Evolutionary conservation across 2,113 vertebrate genomes (phyloP).

Genomic region (Delphinapterus leucas): DNA sequence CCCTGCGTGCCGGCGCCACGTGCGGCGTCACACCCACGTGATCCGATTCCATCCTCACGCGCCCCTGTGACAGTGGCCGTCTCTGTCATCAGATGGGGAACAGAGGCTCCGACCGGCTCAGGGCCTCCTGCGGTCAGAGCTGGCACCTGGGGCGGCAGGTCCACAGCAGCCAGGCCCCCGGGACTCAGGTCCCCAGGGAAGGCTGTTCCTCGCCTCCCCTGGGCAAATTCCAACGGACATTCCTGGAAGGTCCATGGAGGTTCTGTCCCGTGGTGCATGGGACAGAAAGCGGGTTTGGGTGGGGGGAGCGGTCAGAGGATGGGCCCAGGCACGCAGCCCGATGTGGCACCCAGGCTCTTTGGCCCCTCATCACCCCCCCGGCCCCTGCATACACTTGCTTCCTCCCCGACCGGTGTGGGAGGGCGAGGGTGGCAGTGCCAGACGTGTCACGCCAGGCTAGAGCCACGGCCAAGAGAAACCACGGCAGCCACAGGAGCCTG

Average conservation of each 20-base stretch:
- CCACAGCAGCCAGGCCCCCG: background rate
- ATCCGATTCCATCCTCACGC: background rate
- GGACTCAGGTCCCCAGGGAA: background rate
- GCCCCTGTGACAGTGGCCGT: too few relatives aligned
- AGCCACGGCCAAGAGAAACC: slow-evolving; percentile 62
- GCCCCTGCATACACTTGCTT: slow-evolving; percentile 10
- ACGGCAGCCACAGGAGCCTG: background rate
- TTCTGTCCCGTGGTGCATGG: accelerated
- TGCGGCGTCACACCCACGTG: accelerated
- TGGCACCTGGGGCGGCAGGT: background rate
- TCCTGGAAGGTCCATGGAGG: background rate
- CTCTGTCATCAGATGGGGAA: background rate
- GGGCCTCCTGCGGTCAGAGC: background rate
- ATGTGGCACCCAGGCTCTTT: background rate
- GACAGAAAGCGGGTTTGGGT: background rate
- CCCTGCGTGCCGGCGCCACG: accelerated
- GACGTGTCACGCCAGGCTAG: background rate
- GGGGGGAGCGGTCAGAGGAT: background rate
- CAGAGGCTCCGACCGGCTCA: background rate
- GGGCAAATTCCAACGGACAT: background rate
- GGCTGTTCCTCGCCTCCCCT: background rate
- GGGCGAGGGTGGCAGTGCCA: slow-evolving; percentile 1
- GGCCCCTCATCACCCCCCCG: background rate
- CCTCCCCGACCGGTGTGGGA: background rate
- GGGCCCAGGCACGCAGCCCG: background rate